These are phyloP conservation scores for Podabrus alpinus DNA, from an alignment of 2,888 invertebrate genomes.

Conservation along the genomic window DNA sequence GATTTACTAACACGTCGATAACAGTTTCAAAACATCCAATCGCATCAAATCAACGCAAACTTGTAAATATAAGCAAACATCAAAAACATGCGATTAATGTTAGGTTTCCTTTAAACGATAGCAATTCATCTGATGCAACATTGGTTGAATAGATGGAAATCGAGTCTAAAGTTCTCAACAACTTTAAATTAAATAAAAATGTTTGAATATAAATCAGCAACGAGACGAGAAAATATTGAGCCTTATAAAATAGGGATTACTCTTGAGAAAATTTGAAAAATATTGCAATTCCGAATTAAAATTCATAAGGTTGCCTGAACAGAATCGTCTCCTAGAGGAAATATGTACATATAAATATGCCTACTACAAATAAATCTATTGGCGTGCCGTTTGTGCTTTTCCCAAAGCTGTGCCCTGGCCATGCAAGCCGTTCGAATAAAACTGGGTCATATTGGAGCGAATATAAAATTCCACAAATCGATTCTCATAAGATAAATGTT, in stretches of 20 bases:
- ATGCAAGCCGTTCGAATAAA: background rate
- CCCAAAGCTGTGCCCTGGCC: background rate
- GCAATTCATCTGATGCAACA: background rate
- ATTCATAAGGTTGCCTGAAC: background rate
- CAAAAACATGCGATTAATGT: background rate
- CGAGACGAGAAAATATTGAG: background rate
- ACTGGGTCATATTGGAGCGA: background rate
- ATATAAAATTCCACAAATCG: background rate
- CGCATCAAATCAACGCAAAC: background rate
- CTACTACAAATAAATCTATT: no score
- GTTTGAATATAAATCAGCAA: background rate
- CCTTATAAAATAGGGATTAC: background rate
- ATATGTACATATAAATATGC: no score
- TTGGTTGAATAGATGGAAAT: background rate
- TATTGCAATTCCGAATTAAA: background rate
- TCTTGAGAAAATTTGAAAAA: background rate
- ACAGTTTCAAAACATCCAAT: background rate
- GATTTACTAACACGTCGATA: background rate
- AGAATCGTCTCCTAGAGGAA: background rate
- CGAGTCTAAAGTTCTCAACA: background rate
- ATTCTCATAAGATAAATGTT: background rate
- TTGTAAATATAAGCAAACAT: background rate
- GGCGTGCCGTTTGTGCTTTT: background rate
- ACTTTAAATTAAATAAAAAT: no score
- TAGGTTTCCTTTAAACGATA: background rate